A percentile compares a stretch with the other conserved stretches of the same genome.
These are phyloP conservation scores for Watsonalla cultraria DNA, from an alignment of 2,888 invertebrate genomes.

Conservation along the genomic window DNA sequence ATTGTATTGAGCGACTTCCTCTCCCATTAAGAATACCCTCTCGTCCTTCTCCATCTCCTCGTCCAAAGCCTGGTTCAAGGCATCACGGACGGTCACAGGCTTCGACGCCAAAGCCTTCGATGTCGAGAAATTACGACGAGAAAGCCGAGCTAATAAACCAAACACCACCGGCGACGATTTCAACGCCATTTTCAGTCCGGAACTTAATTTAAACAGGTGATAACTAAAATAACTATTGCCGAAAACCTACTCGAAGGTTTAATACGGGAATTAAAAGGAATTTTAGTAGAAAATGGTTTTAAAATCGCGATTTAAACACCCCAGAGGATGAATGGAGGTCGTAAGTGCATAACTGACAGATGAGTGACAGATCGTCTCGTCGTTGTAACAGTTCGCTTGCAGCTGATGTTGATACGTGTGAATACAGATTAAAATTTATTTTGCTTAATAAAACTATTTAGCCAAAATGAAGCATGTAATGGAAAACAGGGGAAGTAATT, in stretches of 20 bases:
- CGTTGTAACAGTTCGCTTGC: too few species aligned
- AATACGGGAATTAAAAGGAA: conserved; percentile 21
- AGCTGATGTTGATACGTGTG: too few species aligned
- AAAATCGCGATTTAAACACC: conserved; percentile 38
- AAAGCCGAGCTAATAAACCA: conserved; percentile 46
- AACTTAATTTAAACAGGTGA: conserved; percentile 25
- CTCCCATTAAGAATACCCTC: conserved; percentile 93
- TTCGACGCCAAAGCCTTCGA: conserved; percentile 63
- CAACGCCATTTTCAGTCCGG: conserved; percentile 63
- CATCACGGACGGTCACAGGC: conserved; percentile 97
- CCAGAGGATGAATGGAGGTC: conserved; percentile 76
- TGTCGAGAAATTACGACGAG: conserved; percentile 64
- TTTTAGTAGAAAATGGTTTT: conserved; percentile 47
- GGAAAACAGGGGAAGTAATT: too few species aligned
- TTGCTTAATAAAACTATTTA: too few species aligned
- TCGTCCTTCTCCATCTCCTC: conserved; percentile 98
- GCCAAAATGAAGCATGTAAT: too few species aligned
- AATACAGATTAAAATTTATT: too few species aligned
- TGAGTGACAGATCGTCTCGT: neutral
- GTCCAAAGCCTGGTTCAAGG: conserved; percentile 96
- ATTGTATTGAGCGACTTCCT: conserved; percentile 99
- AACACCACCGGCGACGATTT: conserved; percentile 66
- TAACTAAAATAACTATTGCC: conserved; percentile 30
- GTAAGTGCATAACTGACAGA: conserved; percentile 18
- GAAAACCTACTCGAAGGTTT: conserved; percentile 27